phyloP scores from a whole-genome alignment of 2,888 invertebrate species.

The Nebria brevicollis region DNA sequence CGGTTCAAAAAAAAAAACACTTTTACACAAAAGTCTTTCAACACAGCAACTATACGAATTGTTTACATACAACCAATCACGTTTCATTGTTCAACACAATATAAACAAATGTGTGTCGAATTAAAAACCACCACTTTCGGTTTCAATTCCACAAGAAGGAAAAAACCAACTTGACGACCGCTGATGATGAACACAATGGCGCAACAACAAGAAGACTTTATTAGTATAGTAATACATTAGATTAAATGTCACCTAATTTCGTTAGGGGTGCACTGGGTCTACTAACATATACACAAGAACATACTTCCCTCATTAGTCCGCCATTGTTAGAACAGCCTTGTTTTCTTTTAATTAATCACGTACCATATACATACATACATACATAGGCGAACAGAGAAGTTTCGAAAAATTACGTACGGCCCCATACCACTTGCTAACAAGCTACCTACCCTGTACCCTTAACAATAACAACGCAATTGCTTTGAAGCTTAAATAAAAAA shows the following conservation, averaged over 20 bases:
- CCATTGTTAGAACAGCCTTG: background rate
- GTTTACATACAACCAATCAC: too few species aligned
- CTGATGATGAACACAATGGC: background rate
- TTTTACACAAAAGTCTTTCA: too few species aligned
- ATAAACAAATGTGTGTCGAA: background rate
- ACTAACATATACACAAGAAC: background rate
- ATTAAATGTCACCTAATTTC: background rate
- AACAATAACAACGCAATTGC: background rate
- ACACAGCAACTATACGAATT: too few species aligned
- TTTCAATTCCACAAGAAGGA: background rate
- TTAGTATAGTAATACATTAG: background rate
- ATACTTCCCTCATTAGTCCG: background rate
- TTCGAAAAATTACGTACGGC: background rate
- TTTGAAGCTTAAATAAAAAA: background rate
- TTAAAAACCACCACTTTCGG: background rate
- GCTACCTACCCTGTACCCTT: background rate
- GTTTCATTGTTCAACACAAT: too few species aligned
- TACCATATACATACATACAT: background rate
- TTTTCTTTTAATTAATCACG: conserved; percentile 1
- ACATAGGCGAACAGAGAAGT: background rate
- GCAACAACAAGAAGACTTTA: background rate
- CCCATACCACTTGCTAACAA: too few species aligned
- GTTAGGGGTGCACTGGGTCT: background rate
- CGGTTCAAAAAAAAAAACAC: too few species aligned
- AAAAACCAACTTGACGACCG: background rate